Evolutionary conservation across 2,797 vertebrate genomes (phyloP), one percentile per base, ranked within the genome.

Genomic region (Sebastiscus albofasciatus): DNA sequence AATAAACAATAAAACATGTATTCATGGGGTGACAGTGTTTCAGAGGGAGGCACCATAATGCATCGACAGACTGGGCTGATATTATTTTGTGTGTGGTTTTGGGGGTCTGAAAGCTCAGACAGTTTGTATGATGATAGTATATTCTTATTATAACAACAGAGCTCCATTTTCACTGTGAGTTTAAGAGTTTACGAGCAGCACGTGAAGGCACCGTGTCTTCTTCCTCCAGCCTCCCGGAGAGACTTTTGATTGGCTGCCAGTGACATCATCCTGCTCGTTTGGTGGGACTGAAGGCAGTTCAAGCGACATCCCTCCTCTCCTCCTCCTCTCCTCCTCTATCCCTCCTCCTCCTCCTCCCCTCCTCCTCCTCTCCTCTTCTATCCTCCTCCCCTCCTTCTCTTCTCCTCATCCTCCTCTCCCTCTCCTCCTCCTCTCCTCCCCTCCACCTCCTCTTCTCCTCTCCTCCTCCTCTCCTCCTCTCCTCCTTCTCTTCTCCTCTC

Each of bases 181-280:
- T 29, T 20, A 11, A 54, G 18, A 56, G 11, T 83, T 80, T 79
- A 79, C 78, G 62, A 89, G 85, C 83, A 59, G 69, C 36, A 79
- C 79, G 1, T 87, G 76, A 94, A 92, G 31, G 89, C 82, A 83
- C 64, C 82, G 49, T 29, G 61, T 77, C 84, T 72, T 91, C 93
- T 83, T 94, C 94, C 90, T 87, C 77, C 8, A 87, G 87, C 94
- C 82, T 93, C 90, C 87, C 36, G 90, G 71, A 77, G 84, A 85
- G 90, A 82, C 91, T 88, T 91, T 89, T 95, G 93, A 98, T 98
- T 98, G 97, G 97, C 90, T 95, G 92, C 88, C 93, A 96, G 96
- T 98, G 97, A 99, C 97, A 97, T 98, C 97, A 98, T 94, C 93
- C 72, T 52, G 54, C 82, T 91, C 59, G 82, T 90, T 87, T 87